These are phyloP conservation scores for Carettochelys insculpta DNA, from an alignment of 2,113 vertebrate genomes.

Conservation along the genomic window DNA sequence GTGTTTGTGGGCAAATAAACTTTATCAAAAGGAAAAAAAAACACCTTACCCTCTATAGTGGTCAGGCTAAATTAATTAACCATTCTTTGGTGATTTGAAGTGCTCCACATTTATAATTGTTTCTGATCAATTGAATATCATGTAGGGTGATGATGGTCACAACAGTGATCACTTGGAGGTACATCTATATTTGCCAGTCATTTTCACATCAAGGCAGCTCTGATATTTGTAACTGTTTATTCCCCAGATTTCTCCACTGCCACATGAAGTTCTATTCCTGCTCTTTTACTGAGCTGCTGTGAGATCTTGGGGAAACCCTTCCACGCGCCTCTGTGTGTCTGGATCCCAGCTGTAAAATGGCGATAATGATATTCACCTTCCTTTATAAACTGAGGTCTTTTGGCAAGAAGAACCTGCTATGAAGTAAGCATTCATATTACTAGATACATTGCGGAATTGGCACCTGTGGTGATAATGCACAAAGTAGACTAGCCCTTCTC, in stretches of 20 bases:
- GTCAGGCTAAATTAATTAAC: neutral
- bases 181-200: neutral
- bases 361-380: neutral
- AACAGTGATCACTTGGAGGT: no score
- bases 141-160: rapidly evolving
- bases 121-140: rapidly evolving
- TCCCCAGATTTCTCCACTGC: neutral
- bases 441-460: rapidly evolving
- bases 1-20: neutral
- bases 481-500: neutral
- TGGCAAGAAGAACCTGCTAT: neutral
- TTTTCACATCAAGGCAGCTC: rapidly evolving
- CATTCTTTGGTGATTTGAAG: neutral
- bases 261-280: neutral
- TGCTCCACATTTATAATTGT: rapidly evolving
- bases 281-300: neutral
- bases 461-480: neutral
- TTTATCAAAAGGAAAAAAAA: no score
- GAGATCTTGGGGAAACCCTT: neutral
- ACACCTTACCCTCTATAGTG: no score
- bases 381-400: neutral
- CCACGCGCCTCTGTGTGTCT: neutral
- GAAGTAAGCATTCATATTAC: neutral
- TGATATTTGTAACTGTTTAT: neutral
- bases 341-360: neutral